Evolutionary conservation across 2,888 invertebrate species (phyloP), one percentile per base, ranked within the genome.

Genomic region (Sphaerophoria rueppellii): DNA sequence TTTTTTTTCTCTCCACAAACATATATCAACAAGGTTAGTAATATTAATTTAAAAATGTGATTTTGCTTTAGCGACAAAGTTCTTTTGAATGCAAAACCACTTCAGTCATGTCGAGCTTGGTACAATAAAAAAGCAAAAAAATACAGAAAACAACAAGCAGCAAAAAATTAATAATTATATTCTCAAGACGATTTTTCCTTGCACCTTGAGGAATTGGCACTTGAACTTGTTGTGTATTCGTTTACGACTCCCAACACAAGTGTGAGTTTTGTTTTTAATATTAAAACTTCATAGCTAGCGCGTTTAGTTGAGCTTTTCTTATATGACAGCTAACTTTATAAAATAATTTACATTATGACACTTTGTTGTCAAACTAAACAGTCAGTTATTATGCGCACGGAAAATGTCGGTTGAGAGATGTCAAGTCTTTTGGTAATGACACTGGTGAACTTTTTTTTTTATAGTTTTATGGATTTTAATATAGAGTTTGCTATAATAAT

Each of bases 181-280:
- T 82, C 77, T 65, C 67, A 82, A 82, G 82, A 78, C 78, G 73
- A 73, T 82, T 74, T 81, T 78, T 78, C 77, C 78, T 73, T 70
- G 78, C 63, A 78, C 82, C 69, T 82, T 82, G 78, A 78, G 48
- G 73, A 82, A 74, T 78, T 82, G 82, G 73, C 78, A 78, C 82
- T 82, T 82, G 82, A 82, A 82, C 82, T 82, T 82, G 78, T 57
- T 40, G 6, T 46, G 63, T 54, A 34, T 55, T 35, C 4, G 0
- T 34, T 14, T 24, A 24, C 24, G 24, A 32, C n/a, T 43, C 40
- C 0, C 6, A 40, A 6, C 6, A n/a, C 7, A 11, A 34, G 9
- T 40, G 9, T 7, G 40, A 57, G 57, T 9, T 14, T 57, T 57
- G 1, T 24, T 24, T 24, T 24, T 24, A 24, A 58, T 58, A 37